Percentiles rank a stretch among this genome's conserved stretches.
Evolutionary conservation across 1,140 invertebrate species (phyloP).

Genomic region (Steinernema khuongi): DNA sequence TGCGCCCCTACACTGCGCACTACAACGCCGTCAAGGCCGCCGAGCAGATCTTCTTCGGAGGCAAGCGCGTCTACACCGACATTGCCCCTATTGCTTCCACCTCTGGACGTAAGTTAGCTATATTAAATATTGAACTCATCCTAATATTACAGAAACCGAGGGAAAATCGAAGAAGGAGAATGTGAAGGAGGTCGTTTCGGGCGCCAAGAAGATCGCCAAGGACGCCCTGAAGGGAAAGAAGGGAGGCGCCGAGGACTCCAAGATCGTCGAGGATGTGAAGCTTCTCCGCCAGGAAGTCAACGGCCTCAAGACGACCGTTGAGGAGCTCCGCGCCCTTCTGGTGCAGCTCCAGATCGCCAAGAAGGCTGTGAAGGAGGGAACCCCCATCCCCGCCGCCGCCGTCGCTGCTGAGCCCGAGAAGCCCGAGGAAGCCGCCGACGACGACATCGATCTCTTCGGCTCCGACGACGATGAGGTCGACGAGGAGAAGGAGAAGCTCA

Average conservation of each 20-base stretch:
- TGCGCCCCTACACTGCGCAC: neutral
- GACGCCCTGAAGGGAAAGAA: slow-evolving; percentile 19
- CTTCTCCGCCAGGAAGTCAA: slow-evolving; percentile 24
- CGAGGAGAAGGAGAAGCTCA: slow-evolving; percentile 70
- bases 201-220: slow-evolving; percentile 20
- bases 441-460: slow-evolving; percentile 85
- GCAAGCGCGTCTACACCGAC: slow-evolving; percentile 33
- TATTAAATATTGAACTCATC: neutral
- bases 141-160: slow-evolving; percentile 2
- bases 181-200: slow-evolving; percentile 16
- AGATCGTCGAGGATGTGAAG: slow-evolving; percentile 22
- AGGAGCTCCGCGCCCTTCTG: slow-evolving; percentile 23
- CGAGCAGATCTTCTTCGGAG: slow-evolving; percentile 35
- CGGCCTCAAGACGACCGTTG: slow-evolving; percentile 23
- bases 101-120: neutral
- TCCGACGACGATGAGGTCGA: slow-evolving; percentile 69
- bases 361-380: slow-evolving; percentile 12
- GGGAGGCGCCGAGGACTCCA: slow-evolving; percentile 17
- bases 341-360: slow-evolving; percentile 20
- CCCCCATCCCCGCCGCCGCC: neutral
- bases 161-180: slow-evolving; percentile 13
- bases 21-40: slow-evolving; percentile 18
- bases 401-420: slow-evolving; percentile 20
- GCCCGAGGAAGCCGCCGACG: slow-evolving; percentile 66
- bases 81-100: slow-evolving; percentile 19